These are phyloP conservation scores for Papilio polyxenes DNA, from an alignment of 1,140 invertebrate genomes.

Conservation along the genomic window DNA sequence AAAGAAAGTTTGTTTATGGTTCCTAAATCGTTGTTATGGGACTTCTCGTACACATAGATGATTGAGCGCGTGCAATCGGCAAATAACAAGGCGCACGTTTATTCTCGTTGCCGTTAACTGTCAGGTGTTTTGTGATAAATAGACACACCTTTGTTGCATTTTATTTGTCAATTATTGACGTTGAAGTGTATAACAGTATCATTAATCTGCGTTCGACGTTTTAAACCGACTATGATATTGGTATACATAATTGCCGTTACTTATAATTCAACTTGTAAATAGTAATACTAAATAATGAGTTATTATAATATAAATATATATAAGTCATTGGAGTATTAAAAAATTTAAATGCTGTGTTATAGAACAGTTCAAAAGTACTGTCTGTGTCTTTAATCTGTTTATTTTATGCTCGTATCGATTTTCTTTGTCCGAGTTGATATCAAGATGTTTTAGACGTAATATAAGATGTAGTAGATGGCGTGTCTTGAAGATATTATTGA, in stretches of 20 bases:
- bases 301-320: background rate
- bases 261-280: constrained; percentile 17
- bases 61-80: constrained; percentile 38
- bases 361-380: background rate
- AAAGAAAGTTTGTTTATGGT: constrained; percentile 37
- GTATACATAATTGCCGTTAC: constrained; percentile 27
- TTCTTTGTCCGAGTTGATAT: too few species aligned
- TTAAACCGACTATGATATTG: constrained; percentile 25
- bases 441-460: too few species aligned
- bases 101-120: constrained; percentile 39
- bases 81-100: constrained; percentile 37
- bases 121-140: constrained; percentile 39
- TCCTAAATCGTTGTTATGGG: constrained; percentile 26
- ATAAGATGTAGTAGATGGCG: too few species aligned
- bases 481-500: background rate
- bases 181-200: constrained; percentile 38
- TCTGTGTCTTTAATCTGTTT: too few species aligned
- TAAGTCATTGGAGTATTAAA: background rate
- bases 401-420: too few species aligned
- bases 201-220: constrained; percentile 35
- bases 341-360: background rate
- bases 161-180: constrained; percentile 40
- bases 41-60: constrained; percentile 23
- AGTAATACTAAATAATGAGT: constrained; percentile 5
- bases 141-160: constrained; percentile 40